Evolutionary conservation across 2,888 invertebrate genomes (phyloP), one percentile per base, ranked within the genome.

Genomic region (Isotomurus palustris): DNA sequence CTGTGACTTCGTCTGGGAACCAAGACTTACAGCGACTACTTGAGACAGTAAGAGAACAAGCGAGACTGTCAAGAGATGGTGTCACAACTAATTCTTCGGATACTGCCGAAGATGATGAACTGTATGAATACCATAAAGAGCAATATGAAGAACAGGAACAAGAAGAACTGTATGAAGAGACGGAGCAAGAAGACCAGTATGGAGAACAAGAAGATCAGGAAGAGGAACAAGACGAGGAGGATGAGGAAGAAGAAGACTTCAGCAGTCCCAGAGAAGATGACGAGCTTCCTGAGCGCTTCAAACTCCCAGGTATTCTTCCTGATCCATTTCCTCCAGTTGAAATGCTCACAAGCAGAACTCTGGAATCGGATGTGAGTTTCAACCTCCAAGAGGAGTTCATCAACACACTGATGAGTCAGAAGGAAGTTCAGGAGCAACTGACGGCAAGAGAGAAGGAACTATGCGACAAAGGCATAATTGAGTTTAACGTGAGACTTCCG

Each of bases 381-480:
- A 22, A 50, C n/a, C 22, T 21, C 5, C 50, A 50, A 22, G 50
- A 50, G 25, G 50, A 50, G 5, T 50, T 50, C 22, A 50, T 50
- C n/a, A 17, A 19, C 12, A 40, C 36, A 22, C 22, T 50, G 6
- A 50, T 50, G 50, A 50, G 50, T 24, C 32, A 48, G 43, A 29
- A 36, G 50, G 43, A 56, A 60, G 49, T 52, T 21, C 62, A 68
- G 45, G 61, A 64, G 5, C 66, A 68, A 50, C 57, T 68, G 19
- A 63, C 66, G 3, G 66, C 68, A 1, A 45, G 68, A 36, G 66
- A 64, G 55, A 61, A 62, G 24, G 68, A 68, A 29, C 53, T 68
- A n/a, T 63, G 61, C 2, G 64, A 66, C 22, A 68, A 68, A 40
- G 68, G 68, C 0, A 66, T 68, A 12, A 68, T 68, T 12, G 66